Conservation (phyloP, 2,797 vertebrate genomes). For the Thalassophryne amazonica region DNA sequence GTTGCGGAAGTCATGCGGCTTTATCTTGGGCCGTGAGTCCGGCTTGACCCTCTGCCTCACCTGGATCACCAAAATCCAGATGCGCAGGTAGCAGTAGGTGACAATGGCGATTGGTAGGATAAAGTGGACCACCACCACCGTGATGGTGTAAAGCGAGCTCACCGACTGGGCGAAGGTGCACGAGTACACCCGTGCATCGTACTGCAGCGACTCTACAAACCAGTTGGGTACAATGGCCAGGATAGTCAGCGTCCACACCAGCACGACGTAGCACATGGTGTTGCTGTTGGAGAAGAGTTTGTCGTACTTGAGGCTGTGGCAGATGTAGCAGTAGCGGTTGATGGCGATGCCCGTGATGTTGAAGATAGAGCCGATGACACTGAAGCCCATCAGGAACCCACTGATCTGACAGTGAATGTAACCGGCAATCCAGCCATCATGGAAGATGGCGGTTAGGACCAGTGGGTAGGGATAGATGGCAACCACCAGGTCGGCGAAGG, state of each 20-base stretch:
- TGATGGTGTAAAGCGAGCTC: conserved; percentile 83
- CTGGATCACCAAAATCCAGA: conserved; percentile 83
- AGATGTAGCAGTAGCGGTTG: conserved; percentile 88
- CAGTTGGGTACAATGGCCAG: conserved; percentile 83
- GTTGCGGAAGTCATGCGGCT: conserved; percentile 82
- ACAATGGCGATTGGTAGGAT: conserved; percentile 83
- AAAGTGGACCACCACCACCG: conserved; percentile 84
- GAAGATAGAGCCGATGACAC: conserved; percentile 86
- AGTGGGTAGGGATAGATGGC: conserved; percentile 84
- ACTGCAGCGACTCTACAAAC: conserved; percentile 83
- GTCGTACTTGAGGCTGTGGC: conserved; percentile 83
- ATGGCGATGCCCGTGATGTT: conserved; percentile 86
- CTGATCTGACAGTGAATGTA: conserved; percentile 85
- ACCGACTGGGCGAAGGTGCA: conserved; percentile 86
- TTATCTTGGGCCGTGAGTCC: conserved; percentile 74
- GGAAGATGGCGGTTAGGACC: conserved; percentile 82
- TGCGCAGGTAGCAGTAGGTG: conserved; percentile 84
- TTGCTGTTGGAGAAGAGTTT: conserved; percentile 81
- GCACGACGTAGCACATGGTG: conserved; percentile 79
- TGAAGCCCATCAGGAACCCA: conserved; percentile 86
- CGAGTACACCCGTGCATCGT: conserved; percentile 84
- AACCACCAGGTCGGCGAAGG: conserved; percentile 82
- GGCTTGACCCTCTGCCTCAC: conserved; percentile 79
- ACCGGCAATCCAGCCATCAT: conserved; percentile 82
- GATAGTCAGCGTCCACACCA: conserved; percentile 81